Evolutionary conservation across 1,140 invertebrate genomes (phyloP), one percentile per base, ranked within the genome.

Genomic region (Oreohelix idahoensis): DNA sequence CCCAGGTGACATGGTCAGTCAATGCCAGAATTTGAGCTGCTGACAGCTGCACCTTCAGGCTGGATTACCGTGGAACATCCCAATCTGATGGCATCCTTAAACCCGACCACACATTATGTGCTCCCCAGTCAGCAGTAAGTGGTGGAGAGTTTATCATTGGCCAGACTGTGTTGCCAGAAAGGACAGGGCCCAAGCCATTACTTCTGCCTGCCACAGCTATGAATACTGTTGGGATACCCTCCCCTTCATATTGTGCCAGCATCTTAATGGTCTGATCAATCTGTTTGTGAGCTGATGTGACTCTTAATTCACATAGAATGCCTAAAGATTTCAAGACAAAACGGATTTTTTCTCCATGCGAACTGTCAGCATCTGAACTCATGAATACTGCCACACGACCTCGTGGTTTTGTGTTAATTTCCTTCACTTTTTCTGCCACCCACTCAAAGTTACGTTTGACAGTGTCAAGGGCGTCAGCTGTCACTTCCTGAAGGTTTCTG

Each of bases 21-120:
- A n/a, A n/a, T n/a, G n/a, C n/a, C n/a, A 98, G 94, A 82, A 98
- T 98, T 93, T 98, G 97, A 45, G 97, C 97, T 11, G 98, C 97
- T 92, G 95, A 95, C 5, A 13, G 97, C 98, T 63, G 98, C 98
- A 79, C 95, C 96, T 93, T 98, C 97, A 2, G 98, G 96, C 92
- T 97, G 97, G 0, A 98, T 91, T 0, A 99, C 97, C 0, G 98
- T 99, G 0, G 95, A 95, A 91, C 98, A 99, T 23, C 97, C 97
- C 63, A 99, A 93, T 86, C 97, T 73, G 98, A 98, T 2, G 98
- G 98, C 74, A 98, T 94, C 89, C 98, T 96, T 1, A 99, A 93
- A 17, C 97, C 99, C 2, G 98, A 99, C 98, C 98, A 99, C 85
- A 98, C 94, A 91, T 99, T 98, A 88, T 96, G 93, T 38, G 93